A percentile compares a stretch with the other conserved stretches of the same genome.
phyloP scores from a whole-genome alignment of 2,797 vertebrate genomes.

The Brachymystax lenok region DNA sequence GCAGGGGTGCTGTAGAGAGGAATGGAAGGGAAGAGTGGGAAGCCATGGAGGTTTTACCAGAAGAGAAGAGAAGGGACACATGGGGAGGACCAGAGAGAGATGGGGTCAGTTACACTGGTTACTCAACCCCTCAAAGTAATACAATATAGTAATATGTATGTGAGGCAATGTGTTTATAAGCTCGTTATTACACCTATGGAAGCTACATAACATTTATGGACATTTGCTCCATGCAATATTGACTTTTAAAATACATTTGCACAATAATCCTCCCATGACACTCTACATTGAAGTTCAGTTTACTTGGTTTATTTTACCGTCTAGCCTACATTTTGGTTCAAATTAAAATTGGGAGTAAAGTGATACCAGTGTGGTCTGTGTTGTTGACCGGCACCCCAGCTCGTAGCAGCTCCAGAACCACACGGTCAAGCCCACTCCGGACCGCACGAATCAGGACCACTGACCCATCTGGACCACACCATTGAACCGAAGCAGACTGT shows the following conservation, averaged over 20 bases:
- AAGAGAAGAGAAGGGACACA: slow-evolving; percentile 54
- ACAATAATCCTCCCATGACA: background rate
- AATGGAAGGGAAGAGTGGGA: slow-evolving; percentile 36
- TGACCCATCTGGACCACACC: slow-evolving; percentile 83
- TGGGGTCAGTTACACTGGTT: slow-evolving; percentile 62
- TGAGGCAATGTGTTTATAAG: background rate
- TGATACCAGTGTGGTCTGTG: slow-evolving; percentile 85
- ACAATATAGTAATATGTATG: background rate
- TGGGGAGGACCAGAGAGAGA: slow-evolving; percentile 50
- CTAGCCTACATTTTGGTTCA: background rate
- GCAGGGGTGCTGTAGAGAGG: slow-evolving; percentile 70
- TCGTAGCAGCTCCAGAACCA: slow-evolving; percentile 86
- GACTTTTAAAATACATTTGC: background rate
- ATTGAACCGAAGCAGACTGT: slow-evolving; percentile 74
- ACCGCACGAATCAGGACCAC: slow-evolving; percentile 88
- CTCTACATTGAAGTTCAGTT: background rate
- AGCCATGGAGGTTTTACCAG: slow-evolving; percentile 39
- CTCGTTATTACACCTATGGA: background rate
- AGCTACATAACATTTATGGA: background rate
- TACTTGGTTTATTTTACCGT: background rate
- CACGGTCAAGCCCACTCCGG: slow-evolving; percentile 84
- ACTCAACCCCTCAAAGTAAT: slow-evolving; percentile 48
- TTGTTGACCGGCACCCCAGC: slow-evolving; percentile 87
- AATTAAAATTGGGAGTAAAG: background rate
- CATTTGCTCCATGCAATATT: background rate